Percentiles rank a stretch among this genome's conserved stretches.
Evolutionary conservation across 1,140 invertebrate species (phyloP).

Genomic region (Danaus melanippus): DNA sequence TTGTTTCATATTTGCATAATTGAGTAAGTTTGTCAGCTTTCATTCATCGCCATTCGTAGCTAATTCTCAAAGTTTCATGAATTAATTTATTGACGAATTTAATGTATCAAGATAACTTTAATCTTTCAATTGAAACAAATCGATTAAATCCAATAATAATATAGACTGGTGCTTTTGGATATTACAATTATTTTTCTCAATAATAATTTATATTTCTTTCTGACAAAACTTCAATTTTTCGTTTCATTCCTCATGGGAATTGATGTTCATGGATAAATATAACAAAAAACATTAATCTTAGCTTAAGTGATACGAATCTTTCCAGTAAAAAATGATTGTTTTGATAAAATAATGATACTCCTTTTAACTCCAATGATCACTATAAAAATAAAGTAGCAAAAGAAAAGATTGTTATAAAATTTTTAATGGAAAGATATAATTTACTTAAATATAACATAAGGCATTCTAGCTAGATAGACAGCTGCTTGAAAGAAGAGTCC

Average conservation of each 20-base stretch:
- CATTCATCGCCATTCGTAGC: conserved; percentile 9
- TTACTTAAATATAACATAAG: conserved; percentile 62
- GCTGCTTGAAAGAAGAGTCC: conserved; percentile 69
- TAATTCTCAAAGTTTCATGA: too few species aligned
- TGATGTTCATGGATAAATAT: conserved; percentile 58
- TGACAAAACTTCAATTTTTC: conserved; percentile 54
- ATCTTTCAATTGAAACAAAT: too few species aligned
- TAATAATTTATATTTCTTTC: conserved; percentile 31
- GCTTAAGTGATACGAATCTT: conserved; percentile 54
- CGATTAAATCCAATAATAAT: conserved; percentile 14
- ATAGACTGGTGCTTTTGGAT: conserved; percentile 67
- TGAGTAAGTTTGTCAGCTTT: conserved; percentile 15
- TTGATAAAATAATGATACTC: neutral
- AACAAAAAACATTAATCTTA: conserved; percentile 54
- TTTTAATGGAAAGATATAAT: conserved; percentile 57
- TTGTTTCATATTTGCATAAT: neutral
- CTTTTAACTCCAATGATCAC: neutral
- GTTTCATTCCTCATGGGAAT: conserved; percentile 71
- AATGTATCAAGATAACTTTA: too few species aligned
- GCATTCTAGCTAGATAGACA: conserved; percentile 69
- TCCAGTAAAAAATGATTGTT: conserved; percentile 42
- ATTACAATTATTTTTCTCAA: conserved; percentile 30
- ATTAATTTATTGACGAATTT: too few species aligned
- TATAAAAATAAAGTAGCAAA: conserved; percentile 1
- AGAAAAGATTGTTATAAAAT: conserved; percentile 8